Percentiles rank a stretch among this genome's conserved stretches.
phyloP scores from a whole-genome alignment of 2,888 invertebrate genomes.

The Ferrisia virgata region DNA sequence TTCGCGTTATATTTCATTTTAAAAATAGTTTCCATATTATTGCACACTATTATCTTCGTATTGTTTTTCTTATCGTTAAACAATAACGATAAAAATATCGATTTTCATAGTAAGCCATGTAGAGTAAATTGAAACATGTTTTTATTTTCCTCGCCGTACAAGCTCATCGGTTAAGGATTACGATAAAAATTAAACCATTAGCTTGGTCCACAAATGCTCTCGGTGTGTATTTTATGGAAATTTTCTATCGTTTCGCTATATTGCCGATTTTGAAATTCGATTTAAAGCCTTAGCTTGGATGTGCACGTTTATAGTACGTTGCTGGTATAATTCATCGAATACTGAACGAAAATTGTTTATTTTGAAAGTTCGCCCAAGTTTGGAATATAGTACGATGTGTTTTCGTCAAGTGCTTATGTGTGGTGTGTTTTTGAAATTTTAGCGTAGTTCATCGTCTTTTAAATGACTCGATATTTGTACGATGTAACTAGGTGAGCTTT shows the following conservation, averaged over 20 bases:
- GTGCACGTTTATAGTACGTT: neutral
- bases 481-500: too few relatives aligned
- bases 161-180: neutral
- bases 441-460: too few relatives aligned
- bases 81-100: neutral
- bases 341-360: neutral
- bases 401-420: neutral
- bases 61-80: neutral
- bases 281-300: neutral
- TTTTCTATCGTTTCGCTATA: neutral
- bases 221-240: constrained; percentile 6
- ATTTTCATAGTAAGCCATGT: neutral
- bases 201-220: neutral
- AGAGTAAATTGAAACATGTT: neutral
- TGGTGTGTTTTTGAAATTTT: too few relatives aligned
- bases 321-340: too few relatives aligned
- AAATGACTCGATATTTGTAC: too few relatives aligned
- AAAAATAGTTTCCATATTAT: neutral
- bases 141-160: neutral
- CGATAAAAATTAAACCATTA: constrained; percentile 2
- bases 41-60: neutral
- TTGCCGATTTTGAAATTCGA: neutral
- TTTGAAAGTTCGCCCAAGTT: neutral
- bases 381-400: neutral
- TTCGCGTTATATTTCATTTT: too few relatives aligned